Evolutionary conservation across 2,797 vertebrate genomes (phyloP).

Genomic region (Rachycentron canadum): DNA sequence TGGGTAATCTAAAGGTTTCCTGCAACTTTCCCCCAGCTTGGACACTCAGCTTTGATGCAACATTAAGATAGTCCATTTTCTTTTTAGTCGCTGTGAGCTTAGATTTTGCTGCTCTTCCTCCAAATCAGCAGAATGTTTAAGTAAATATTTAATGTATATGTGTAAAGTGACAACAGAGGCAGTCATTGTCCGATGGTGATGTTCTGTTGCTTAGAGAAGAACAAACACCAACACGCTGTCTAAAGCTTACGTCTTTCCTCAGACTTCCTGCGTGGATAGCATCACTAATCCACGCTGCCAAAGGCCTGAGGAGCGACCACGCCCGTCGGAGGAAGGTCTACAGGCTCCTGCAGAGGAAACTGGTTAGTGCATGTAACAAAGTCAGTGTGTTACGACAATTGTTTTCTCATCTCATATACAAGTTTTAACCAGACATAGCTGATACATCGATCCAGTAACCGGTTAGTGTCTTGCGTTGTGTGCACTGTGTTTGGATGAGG

Average conservation of each 20-base stretch:
- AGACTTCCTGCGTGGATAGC: conserved; percentile 85
- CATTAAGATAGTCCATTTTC: too few relatives aligned
- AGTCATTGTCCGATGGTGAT: background rate
- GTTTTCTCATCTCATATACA: background rate
- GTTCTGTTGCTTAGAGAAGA: background rate
- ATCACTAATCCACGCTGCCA: conserved; percentile 74
- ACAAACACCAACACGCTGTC: background rate
- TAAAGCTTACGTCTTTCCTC: background rate
- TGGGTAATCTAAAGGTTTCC: conserved; percentile 65
- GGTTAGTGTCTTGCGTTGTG: too few relatives aligned
- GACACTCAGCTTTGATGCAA: too few relatives aligned
- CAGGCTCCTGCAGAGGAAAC: conserved; percentile 80
- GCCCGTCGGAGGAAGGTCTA: conserved; percentile 80
- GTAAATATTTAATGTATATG: too few relatives aligned
- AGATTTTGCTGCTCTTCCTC: too few relatives aligned
- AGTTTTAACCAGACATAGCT: background rate
- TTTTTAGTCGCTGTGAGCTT: too few relatives aligned
- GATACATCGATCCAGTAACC: background rate
- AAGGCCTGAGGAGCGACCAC: conserved; percentile 66
- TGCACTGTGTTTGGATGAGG: too few relatives aligned
- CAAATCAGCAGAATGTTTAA: too few relatives aligned
- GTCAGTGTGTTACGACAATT: background rate
- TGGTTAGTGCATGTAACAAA: conserved; percentile 69
- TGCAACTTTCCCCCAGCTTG: background rate
- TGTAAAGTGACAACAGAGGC: too few relatives aligned